Evolutionary conservation across 2,797 vertebrate species (phyloP), one percentile per base, ranked within the genome.

Genomic region (Danio choprae): DNA sequence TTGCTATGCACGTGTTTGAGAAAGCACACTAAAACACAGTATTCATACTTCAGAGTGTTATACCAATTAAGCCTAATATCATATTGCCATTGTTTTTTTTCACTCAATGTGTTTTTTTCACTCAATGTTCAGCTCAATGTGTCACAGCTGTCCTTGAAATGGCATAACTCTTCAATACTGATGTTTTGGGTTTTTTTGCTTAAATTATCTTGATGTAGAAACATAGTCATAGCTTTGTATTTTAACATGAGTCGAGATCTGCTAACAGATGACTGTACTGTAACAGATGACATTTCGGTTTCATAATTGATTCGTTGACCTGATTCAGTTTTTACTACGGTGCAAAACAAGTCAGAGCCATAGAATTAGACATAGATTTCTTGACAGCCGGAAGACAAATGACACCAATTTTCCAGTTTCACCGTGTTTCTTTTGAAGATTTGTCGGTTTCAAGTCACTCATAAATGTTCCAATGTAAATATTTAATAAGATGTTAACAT

Each of bases 401-500:
- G n/a, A 18, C 29, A 70, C 4, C 0, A 5, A 11, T 41, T 20
- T 62, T 46, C 51, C 20, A 58, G 20, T 13, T 41, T 53, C 15
- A 53, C 20, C 12, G 18, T 67, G 18, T 55, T 65, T 41, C 6
- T 46, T 18, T 4, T 18, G 7, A 58, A 56, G 16, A 18, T 67
- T 36, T 12, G 18, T 64, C 38, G 16, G 20, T 65, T 65, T 51
- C 50, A 65, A 67, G 74, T 44, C 62, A 77, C 51, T 67, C 44
- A 5, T 53, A 7, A 20, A 38, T 56, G 67, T 46, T 56, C 56
- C 62, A 67, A 2, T 77, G 62, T 67, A 77, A 67, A 77, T 58
- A 67, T 56, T 77, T 77, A 55, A 77, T 20, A 41, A 56, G 20
- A 46, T 7, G 51, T 44, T 56, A 67, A 67, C 63, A 77, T 12